Percentiles rank a stretch among this genome's conserved stretches.
These are phyloP conservation scores for Physocephala rufipes DNA, from an alignment of 2,888 invertebrate species.

Conservation along the genomic window DNA sequence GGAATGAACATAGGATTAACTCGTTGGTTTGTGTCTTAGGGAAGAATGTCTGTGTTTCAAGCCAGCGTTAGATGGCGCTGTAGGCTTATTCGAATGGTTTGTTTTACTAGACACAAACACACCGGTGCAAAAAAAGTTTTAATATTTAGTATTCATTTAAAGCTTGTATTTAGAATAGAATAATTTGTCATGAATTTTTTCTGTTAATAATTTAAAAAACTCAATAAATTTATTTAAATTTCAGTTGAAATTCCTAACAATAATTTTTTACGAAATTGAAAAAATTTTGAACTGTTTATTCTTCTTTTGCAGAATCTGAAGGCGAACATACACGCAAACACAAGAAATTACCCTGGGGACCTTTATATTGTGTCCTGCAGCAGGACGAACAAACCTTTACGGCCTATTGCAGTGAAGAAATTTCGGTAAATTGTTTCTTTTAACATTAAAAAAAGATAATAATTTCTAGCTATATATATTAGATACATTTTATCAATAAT, in stretches of 20 bases:
- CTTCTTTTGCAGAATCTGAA: conserved; percentile 61
- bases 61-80: background rate
- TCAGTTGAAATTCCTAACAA: background rate
- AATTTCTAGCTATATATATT: too few species aligned
- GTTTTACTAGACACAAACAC: background rate
- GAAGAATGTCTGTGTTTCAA: background rate
- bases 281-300: background rate
- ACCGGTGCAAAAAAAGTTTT: too few species aligned
- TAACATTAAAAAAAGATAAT: too few species aligned
- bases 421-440: conserved; percentile 70
- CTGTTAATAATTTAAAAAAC: background rate
- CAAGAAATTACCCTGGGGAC: conserved; percentile 71
- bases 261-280: background rate
- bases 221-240: too few species aligned
- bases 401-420: conserved; percentile 77
- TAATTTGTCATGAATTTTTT: background rate
- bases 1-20: background rate
- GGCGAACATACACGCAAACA: conserved; percentile 65
- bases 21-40: conserved; percentile 1
- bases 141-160: too few species aligned
- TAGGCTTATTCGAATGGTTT: background rate
- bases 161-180: background rate
- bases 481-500: too few species aligned
- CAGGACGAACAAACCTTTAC: conserved; percentile 78
- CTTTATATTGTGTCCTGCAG: conserved; percentile 76